Evolutionary conservation across 2,797 vertebrate genomes (phyloP), one percentile per base, ranked within the genome.

Genomic region (Siniperca obscura): DNA sequence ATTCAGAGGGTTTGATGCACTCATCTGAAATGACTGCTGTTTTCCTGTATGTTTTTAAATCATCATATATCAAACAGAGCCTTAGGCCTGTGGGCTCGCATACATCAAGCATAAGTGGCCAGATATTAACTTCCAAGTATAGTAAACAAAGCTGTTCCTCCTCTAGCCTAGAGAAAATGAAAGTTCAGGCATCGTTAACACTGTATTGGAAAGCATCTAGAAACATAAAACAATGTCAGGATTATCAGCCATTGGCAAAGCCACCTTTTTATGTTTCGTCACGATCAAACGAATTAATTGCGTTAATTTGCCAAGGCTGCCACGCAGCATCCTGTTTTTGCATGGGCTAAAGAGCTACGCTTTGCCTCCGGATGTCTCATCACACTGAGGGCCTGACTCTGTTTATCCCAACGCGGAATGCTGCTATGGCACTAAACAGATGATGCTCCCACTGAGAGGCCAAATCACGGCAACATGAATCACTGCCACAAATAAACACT

Each of bases 401-500:
- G 74, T 69, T 68, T 56, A 64, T 81, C 71, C 77, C 86, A 84
- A 44, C 66, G 46, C 72, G 16, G 34, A 40, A 4, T 21, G 70
- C 85, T 77, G 76, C 84, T 76, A 48, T 70, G 76, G 14, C 69
- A 71, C 76, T 82, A 76, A 80, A 75, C 50, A 71, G 70, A 82
- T 30, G 89, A 87, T 87, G 78, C 86, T 91, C 82, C 87, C 82
- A 64, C 52, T 40, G 73, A 82, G 67, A 81, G 82, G 46, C 44
- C 80, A 70, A 70, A 66, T 67, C 66, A 67, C 61, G 5, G 34
- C 44, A 74, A 61, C 80, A 61, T 7, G 59, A 88, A 60, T 61
- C 76, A 64, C 56, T 69, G 80, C 81, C 76, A 56, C 38, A 70
- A 61, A 83, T 61, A 16, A 71, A 22, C 50, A 67, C 7, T 12